Conservation (phyloP, 2,888 invertebrate genomes). For the Drosophila tripunctata region DNA sequence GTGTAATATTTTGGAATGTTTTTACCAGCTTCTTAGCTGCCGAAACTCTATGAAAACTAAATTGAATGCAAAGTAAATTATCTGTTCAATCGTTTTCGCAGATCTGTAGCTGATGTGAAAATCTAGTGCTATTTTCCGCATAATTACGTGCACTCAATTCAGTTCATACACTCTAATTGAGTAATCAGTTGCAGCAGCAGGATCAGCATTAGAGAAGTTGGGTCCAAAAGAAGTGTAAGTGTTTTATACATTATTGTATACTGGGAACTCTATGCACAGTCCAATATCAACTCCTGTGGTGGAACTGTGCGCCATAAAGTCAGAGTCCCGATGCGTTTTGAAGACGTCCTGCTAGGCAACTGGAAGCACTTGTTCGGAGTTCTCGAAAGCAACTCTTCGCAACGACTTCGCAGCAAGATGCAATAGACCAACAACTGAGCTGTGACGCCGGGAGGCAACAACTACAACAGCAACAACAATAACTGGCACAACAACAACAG, state of each 20-base stretch:
- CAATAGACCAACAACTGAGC: constrained; percentile 69
- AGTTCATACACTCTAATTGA: constrained; percentile 66
- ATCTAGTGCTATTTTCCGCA: constrained; percentile 39
- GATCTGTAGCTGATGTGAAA: constrained; percentile 18
- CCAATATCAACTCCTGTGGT: constrained; percentile 45
- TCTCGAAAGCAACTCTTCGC: constrained; percentile 14
- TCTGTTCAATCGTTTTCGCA: neutral
- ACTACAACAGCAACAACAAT: constrained; percentile 24
- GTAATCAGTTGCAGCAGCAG: constrained; percentile 55
- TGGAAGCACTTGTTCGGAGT: constrained; percentile 74
- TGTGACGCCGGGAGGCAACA: constrained; percentile 67
- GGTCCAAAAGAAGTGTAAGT: constrained; percentile 1
- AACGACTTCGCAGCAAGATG: constrained; percentile 62
- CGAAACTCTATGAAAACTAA: neutral
- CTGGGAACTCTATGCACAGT: constrained; percentile 26
- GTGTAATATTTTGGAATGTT: too few species aligned
- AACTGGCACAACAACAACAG: constrained; percentile 12
- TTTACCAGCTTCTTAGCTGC: neutral
- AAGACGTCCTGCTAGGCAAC: constrained; percentile 65
- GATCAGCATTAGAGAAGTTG: constrained; percentile 5
- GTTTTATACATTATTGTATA: neutral
- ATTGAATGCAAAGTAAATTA: neutral
- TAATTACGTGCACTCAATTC: constrained; percentile 49
- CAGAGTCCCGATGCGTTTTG: constrained; percentile 33
- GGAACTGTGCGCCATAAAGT: constrained; percentile 54